These are phyloP conservation scores for Rattus rattus DNA, from an alignment of 2,113 vertebrate genomes.

Conservation along the genomic window DNA sequence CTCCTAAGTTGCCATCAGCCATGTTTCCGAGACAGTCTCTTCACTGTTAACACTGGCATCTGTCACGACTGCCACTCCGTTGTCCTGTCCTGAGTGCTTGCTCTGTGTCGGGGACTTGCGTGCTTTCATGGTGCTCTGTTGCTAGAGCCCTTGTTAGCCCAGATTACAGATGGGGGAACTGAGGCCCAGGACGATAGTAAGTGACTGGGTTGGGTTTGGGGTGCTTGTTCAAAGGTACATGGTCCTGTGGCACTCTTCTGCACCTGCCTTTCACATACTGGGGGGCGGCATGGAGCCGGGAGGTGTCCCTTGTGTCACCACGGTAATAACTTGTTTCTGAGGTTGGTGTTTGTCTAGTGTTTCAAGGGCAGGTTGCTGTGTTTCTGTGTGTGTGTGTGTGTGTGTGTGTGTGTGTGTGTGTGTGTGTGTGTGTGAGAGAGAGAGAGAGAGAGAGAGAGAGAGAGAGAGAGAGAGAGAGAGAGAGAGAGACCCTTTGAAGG, in stretches of 20 bases:
- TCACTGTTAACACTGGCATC: not conserved
- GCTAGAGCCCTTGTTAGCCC: not conserved
- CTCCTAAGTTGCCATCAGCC: not conserved
- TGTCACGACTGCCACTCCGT: not conserved
- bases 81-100: not conserved
- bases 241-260: not conserved
- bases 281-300: fast-evolving
- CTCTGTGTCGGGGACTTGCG: not conserved
- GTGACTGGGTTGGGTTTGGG: not conserved
- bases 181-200: not conserved
- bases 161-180: not conserved
- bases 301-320: fast-evolving
- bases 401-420: not conserved
- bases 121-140: not conserved
- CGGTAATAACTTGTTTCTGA: not conserved
- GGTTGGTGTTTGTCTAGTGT: not conserved
- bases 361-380: not conserved
- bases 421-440: no score
- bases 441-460: no score
- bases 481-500: not conserved
- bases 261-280: not conserved
- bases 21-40: not conserved
- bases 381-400: not conserved
- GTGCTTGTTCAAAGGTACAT: not conserved
- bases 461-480: no score